Base-by-base conservation (phyloP, 1,140 invertebrate species). In the Drosophila melanogaster region DNA sequence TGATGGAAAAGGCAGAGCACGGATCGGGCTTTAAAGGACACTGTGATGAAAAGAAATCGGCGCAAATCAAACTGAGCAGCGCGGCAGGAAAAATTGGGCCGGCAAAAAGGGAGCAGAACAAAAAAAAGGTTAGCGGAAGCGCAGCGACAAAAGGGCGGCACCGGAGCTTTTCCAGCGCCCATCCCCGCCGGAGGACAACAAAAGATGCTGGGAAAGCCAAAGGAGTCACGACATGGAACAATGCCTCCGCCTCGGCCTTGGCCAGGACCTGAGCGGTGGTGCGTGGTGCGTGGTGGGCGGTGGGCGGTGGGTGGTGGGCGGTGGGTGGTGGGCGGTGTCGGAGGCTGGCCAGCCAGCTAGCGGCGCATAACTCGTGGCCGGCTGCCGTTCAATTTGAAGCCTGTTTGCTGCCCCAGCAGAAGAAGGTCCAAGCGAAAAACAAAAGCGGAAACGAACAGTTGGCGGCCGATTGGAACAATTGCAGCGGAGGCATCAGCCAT, bases 331-430 rank as follows among this genome's bases (percentile, higher is more conserved):
- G 57, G 17, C 1, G 57, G 15, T 40, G 44, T 71, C 58, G 19
- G 12, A 14, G 73, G 56, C 47, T 37, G 59, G 64, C 38, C 46
- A 47, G 53, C 61, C 62, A 76, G 46, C 58, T 59, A 51, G 51
- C 64, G 75, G 83, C 60, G 76, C 72, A 86, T 89, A 89, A 77
- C 83, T 87, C 84, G 84, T 89, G 76, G 58, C 72, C 41, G 49
- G 83, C 83, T 87, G 83, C 83, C 83, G 83, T 87, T 87, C 84
- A 87, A 87, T 89, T 87, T 87, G 83, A 87, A 87, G 83, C 83
- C 84, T 87, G 84, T 87, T 87, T 87, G 83, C 71, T 75, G 81
- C 69, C 81, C 62, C 77, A 86, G 77, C 64, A 79, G 62, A 86
- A 87, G 78, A 79, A 72, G 65, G 69, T 58, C 64, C 64, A 57